Conservation (phyloP, 2,888 invertebrate genomes). For the Bimastos eiseni region DNA sequence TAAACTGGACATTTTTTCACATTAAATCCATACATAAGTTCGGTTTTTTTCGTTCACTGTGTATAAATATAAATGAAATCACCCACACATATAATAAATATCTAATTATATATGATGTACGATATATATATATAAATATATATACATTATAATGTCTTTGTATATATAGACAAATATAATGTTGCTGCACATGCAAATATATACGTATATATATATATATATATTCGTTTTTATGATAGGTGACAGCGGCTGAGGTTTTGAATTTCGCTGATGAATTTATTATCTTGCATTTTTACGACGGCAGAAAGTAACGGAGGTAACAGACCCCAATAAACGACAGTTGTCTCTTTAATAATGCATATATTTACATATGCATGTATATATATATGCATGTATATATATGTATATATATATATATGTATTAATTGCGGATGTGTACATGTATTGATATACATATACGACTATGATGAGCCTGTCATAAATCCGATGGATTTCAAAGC, state of each 20-base stretch:
- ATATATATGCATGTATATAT: background rate
- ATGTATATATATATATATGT: background rate
- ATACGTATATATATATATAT: background rate
- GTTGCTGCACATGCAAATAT: background rate
- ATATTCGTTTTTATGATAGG: background rate
- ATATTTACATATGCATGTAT: background rate
- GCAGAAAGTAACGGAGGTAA: background rate
- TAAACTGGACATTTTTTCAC: too few relatives aligned
- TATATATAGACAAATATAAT: too few relatives aligned
- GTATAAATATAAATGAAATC: too few relatives aligned
- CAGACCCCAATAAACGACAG: background rate
- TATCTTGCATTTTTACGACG: background rate
- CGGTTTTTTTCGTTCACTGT: too few relatives aligned
- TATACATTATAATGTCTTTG: too few relatives aligned
- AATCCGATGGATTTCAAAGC: slow-evolving; percentile 9
- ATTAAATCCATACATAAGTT: too few relatives aligned
- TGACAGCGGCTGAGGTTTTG: background rate
- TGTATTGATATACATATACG: background rate
- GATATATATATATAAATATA: too few relatives aligned
- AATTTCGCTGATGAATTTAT: background rate
- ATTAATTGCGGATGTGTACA: too few relatives aligned
- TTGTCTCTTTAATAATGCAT: background rate
- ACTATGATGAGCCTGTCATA: background rate
- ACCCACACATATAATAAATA: too few relatives aligned
- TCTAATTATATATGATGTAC: too few relatives aligned